Percentiles rank a stretch among this genome's conserved stretches.
Conservation (phyloP, 2,888 invertebrate species). For the Orthosia gothica region DNA sequence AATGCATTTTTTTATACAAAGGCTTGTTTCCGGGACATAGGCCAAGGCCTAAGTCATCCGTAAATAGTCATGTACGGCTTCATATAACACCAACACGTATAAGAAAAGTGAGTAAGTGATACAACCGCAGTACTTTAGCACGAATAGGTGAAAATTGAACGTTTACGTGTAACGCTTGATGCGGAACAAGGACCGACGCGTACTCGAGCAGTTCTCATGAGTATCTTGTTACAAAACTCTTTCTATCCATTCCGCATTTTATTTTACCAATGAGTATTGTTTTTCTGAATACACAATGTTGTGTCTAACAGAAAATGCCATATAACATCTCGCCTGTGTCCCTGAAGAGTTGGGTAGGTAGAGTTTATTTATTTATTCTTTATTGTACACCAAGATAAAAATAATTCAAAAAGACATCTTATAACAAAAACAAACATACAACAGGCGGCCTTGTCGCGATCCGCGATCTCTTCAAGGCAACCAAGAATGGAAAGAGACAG, state of each 20-base stretch:
- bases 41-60: neutral
- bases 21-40: too few species aligned
- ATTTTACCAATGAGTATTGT: conserved; percentile 10
- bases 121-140: conserved; percentile 13
- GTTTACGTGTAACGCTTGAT: conserved; percentile 20
- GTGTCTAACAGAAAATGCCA: neutral
- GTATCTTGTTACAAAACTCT: conserved; percentile 23
- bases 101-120: conserved; percentile 18
- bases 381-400: too few species aligned
- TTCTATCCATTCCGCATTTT: conserved; percentile 22
- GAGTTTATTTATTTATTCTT: too few species aligned
- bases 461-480: too few species aligned
- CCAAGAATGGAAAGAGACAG: too few species aligned
- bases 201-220: conserved; percentile 10
- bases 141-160: conserved; percentile 29
- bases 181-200: conserved; percentile 13
- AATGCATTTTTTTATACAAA: too few species aligned
- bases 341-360: neutral
- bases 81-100: neutral
- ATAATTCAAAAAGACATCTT: too few species aligned
- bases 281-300: conserved; percentile 2
- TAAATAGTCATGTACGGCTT: neutral
- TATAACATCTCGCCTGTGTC: neutral
- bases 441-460: too few species aligned
- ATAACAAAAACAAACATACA: too few species aligned